Base-by-base conservation (phyloP, 2,888 invertebrate genomes). In the Rotaria sp. region DNA sequence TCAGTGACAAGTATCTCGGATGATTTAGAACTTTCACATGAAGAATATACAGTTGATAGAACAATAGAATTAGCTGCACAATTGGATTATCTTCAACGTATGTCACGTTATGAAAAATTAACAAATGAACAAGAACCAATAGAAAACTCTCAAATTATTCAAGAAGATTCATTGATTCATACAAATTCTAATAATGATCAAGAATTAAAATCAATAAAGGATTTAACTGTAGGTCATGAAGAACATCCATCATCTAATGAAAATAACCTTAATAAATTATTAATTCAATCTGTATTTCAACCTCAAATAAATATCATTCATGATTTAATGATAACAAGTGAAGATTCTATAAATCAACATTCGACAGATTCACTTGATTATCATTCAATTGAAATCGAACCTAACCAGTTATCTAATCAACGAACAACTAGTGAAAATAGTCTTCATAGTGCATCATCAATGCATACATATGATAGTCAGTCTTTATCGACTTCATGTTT, bases 71-170 rank as follows among this genome's bases (percentile, higher is more conserved):
- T 80, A 45, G 80, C 80, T 41, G 80, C 80, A 15, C 80, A 80
- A 45, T 45, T 80, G 45, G 80, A 80, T 80, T 80, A 80, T 45
- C 45, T 80, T 45, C 41, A n/a, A 80, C 80, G 80, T n/a, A 80
- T 80, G 80, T 80, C 80, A 45, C 80, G 80, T n/a, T 80, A 80
- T 45, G 80, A 80, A n/a, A 26, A 45, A n/a, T 15, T 13, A 45
- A 4, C 3, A 5, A 4, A 80, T 21, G 13, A 67, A 11, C 35
- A 4, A 24, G 55, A 55, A 55, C 4, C 24, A 0, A 8, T 55
- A 8, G 24, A 50, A 50, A 50, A 50, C 3, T 50, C 15, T 18
- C 13, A 50, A 50, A 18, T 13, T 50, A 50, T 18, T 50, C 5
- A 24, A 10, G 1, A n/a, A 10, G 8, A 57, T 5, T 5, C 26